Base-by-base conservation (phyloP, 2,888 invertebrate species). In the Melanostoma scalare region DNA sequence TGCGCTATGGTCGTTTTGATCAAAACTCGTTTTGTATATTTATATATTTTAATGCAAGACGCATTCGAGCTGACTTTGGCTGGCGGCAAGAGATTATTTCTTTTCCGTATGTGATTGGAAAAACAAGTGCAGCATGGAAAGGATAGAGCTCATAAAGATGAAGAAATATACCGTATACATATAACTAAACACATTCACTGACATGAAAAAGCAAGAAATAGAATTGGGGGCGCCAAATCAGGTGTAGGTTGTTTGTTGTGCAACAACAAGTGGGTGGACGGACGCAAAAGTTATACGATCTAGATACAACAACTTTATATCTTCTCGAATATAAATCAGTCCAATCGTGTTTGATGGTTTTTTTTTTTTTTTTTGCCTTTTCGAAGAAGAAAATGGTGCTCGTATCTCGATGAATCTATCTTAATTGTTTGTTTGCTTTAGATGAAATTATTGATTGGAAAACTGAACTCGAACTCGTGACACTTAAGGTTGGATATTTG, bases 181-280 rank as follows among this genome's bases (percentile, higher is more conserved):
- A 10, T 10, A 46, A 10, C 44, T 10, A 40, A 40, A 58, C 40
- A 42, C 8, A 35, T n/a, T 30, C 31, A 31, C 31, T 6, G 8
- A 31, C 38, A 53, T 5, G 30, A 5, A 40, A 6, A 33, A 30
- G 35, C 33, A 44, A 33, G 44, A 52, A 5, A 30, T 46, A 46
- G 67, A 82, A 82, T 77, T 74, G 73, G 77, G 82, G 82, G 77
- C 73, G 82, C 82, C 58, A 74, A 63, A 58, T 73, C 82, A 82
- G 77, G 82, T 82, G 73, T 72, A 71, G 44, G 44, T 31, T 68
- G 53, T 46, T 55, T 31, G 58, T 82, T 81, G 81, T 73, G 68
- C 76, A 76, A 72, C 72, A 72, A 72, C 60, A 68, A 72, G 81
- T 81, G 76, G 81, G 81, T 76, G 81, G 61, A 71, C 69, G 44